Evolutionary conservation across 1,140 invertebrate species (phyloP), one percentile per base, ranked within the genome.

Genomic region (Drosophila rhopaloa): DNA sequence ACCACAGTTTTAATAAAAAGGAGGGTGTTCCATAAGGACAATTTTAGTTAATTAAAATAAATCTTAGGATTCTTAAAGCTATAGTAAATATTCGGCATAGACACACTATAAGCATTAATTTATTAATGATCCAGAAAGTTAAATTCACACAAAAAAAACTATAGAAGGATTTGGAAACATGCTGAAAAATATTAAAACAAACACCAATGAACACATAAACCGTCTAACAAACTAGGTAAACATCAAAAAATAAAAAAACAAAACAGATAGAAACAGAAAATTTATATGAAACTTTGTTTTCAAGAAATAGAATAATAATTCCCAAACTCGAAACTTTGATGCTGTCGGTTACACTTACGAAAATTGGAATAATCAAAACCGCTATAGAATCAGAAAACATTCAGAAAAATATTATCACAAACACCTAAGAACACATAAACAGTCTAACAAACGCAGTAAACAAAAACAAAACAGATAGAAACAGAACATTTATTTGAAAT

Each of bases 231-330:
- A 43, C 10, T 7, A 9, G 8, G 35, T 37, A 37, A 27, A 5
- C 10, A 48, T 19, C 19, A 19, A 19, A 19, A 19, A 19, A 19
- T 1, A 2, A 19, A 19, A 19, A 19, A 19, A 50, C 1, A 57
- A 44, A 57, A 46, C 53, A 37, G 13, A 51, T 56, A 38, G 43
- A 63, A 2, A 32, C 46, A 4, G 59, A 51, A 46, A 19, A 57
- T 50, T 53, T n/a, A n/a, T n/a, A n/a, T n/a, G n/a, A n/a, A n/a
- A n/a, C n/a, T n/a, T 53, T 51, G 50, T 27, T 63, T 10, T 41
- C 58, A 56, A 71, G 19, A 41, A 43, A 56, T 24, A 56, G 24
- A 41, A 57, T 57, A 44, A 57, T 57, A 32, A 57, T 35, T 41
- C 56, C 38, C 55, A 56, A 57, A 19, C 38, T 71, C 5, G 54